Conservation (phyloP, 2,888 invertebrate genomes). For the Pegoplata infirma region DNA sequence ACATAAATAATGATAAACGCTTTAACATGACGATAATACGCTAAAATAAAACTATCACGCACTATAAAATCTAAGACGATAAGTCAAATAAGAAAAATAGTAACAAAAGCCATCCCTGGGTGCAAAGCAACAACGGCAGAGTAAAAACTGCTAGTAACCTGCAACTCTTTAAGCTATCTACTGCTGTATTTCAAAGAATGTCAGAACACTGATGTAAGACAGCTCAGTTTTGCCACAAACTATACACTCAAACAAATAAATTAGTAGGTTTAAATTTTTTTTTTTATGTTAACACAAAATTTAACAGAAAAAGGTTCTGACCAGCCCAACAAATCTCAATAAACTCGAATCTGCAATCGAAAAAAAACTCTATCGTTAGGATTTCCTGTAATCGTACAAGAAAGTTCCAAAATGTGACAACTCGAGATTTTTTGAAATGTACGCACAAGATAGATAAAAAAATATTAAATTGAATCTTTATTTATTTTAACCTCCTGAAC, state of each 20-base stretch:
- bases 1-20: conserved; percentile 48
- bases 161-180: conserved; percentile 5
- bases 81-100: background rate
- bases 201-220: background rate
- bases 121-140: background rate
- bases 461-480: too few relatives aligned
- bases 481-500: too few relatives aligned
- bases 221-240: background rate
- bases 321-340: too few relatives aligned
- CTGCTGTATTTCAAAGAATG: background rate
- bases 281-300: background rate
- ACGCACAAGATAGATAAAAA: too few relatives aligned
- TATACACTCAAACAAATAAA: background rate
- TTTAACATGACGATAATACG: conserved; percentile 30
- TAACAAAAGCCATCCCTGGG: background rate
- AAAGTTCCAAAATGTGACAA: too few relatives aligned
- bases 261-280: too few relatives aligned
- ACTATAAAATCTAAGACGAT: background rate
- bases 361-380: too few relatives aligned
- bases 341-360: too few relatives aligned
- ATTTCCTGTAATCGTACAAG: too few relatives aligned
- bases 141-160: background rate
- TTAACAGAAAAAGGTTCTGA: background rate
- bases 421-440: too few relatives aligned
- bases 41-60: conserved; percentile 5